Evolutionary conservation across 2,113 vertebrate species (phyloP).

Genomic region (Indicator indicator): DNA sequence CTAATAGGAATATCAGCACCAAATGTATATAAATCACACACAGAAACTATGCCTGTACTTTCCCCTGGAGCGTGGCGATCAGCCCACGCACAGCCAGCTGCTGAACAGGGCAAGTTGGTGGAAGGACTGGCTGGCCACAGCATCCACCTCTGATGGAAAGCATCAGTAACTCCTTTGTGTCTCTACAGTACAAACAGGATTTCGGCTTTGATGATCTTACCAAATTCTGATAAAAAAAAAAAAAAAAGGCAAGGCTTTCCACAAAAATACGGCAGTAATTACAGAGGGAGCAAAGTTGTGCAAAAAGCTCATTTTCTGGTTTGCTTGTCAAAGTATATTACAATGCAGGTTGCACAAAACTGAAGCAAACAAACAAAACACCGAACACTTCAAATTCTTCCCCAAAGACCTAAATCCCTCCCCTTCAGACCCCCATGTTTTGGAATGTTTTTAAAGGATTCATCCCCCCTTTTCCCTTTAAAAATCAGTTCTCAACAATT

Average conservation of each 20-base stretch:
- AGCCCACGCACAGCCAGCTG: background rate
- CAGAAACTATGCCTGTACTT: background rate
- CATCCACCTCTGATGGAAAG: background rate
- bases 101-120: background rate
- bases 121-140: background rate
- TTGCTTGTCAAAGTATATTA: conserved; percentile 31
- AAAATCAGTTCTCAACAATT: conserved; percentile 1
- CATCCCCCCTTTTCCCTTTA: background rate
- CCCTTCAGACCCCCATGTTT: background rate
- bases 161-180: conserved; percentile 30
- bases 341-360: conserved; percentile 15
- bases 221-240: background rate
- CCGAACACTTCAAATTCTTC: background rate
- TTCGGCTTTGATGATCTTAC: background rate
- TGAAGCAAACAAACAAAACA: background rate
- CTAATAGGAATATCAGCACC: background rate
- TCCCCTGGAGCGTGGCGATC: fast-evolving
- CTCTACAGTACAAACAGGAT: background rate
- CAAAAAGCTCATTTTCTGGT: conserved; percentile 41
- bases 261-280: conserved; percentile 48
- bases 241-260: background rate
- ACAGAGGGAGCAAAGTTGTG: conserved; percentile 14
- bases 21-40: background rate
- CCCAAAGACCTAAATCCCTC: background rate
- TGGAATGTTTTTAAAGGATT: background rate